Percentiles rank a stretch among this genome's conserved stretches.
Evolutionary conservation across 2,888 invertebrate species (phyloP).

Genomic region (Craniophora ligustri): DNA sequence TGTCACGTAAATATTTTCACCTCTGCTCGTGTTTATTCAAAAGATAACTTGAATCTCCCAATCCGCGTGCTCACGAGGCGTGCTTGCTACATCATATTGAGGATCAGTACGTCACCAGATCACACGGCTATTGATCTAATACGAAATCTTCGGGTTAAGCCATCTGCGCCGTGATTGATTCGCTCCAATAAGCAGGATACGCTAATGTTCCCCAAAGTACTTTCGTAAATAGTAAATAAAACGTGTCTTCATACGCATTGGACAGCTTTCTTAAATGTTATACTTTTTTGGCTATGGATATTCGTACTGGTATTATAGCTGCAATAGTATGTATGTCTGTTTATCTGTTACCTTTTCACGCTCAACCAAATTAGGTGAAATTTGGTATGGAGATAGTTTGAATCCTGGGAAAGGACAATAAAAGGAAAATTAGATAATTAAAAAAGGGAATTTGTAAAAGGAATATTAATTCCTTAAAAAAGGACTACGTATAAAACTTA

Average conservation of each 20-base stretch:
- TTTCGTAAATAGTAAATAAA: not conserved
- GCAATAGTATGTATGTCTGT: too few relatives aligned
- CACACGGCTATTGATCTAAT: slow-evolving; percentile 18
- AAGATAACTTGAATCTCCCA: not conserved
- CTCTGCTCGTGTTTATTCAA: not conserved
- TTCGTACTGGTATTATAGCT: too few relatives aligned
- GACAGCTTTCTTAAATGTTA: not conserved
- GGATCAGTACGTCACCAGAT: slow-evolving; percentile 22
- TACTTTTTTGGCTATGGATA: too few relatives aligned
- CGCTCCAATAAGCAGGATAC: not conserved
- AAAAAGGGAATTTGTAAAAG: too few relatives aligned
- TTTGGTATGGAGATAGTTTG: too few relatives aligned
- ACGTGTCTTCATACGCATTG: too few relatives aligned
- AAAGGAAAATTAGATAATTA: too few relatives aligned
- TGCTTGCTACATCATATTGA: slow-evolving; percentile 8
- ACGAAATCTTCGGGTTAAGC: slow-evolving; percentile 10
- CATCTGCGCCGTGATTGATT: not conserved
- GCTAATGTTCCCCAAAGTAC: not conserved
- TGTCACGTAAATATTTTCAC: not conserved
- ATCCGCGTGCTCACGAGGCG: slow-evolving; percentile 2
- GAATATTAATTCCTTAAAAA: too few relatives aligned
- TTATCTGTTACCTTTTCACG: too few relatives aligned
- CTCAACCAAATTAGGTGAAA: too few relatives aligned
- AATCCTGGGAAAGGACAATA: too few relatives aligned
- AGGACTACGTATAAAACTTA: too few relatives aligned